Conservation (phyloP, 2,797 vertebrate species). For the Threskiornis aethiopicus region DNA sequence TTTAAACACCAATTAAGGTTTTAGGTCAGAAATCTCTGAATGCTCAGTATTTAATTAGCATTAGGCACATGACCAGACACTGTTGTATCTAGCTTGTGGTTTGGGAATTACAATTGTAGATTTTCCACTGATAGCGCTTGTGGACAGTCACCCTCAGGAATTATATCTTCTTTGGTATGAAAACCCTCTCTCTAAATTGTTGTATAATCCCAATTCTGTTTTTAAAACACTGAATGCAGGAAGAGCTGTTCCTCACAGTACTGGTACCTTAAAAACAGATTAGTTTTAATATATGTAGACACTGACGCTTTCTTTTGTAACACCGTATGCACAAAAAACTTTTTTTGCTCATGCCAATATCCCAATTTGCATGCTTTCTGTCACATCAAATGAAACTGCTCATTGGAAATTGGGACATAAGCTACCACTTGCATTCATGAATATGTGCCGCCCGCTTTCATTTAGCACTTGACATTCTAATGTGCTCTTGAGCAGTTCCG, state of each 20-base stretch:
- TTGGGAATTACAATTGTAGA: neutral
- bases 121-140: neutral
- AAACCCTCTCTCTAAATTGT: neutral
- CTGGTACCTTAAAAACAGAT: conserved; percentile 22
- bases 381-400: conserved; percentile 39
- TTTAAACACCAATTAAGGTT: neutral
- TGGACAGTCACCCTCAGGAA: neutral
- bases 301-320: conserved; percentile 2
- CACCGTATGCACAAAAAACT: neutral
- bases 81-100: neutral
- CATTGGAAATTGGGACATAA: conserved; percentile 32
- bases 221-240: neutral
- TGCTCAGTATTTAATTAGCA: neutral
- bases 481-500: neutral
- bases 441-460: neutral
- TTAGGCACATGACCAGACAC: neutral
- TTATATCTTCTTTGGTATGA: neutral
- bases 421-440: conserved; percentile 8
- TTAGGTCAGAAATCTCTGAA: neutral
- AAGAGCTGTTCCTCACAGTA: neutral
- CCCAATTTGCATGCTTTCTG: conserved; percentile 44
- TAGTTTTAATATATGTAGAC: conserved; percentile 26
- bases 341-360: conserved; percentile 33
- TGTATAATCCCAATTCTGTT: neutral
- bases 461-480: conserved; percentile 28